Evolutionary conservation across 2,888 invertebrate species (phyloP), one percentile per base, ranked within the genome.

Genomic region (Bursaphelenchus okinawaensis): DNA sequence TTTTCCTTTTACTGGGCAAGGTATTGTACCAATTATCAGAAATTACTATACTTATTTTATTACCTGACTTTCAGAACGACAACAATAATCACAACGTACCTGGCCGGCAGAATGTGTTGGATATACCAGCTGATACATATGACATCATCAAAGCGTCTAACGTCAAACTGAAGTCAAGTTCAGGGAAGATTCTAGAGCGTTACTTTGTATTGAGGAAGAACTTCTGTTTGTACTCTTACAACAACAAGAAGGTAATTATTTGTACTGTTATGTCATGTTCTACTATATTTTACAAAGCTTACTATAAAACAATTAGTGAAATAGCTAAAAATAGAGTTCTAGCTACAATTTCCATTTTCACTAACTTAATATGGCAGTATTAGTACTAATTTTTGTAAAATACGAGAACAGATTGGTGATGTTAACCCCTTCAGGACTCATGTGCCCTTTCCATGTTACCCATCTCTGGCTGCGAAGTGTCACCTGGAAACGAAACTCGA

Each of bases 191-290:
- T 3, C 65, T 76, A 56, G 67, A 74, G 22, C 71, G 80, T 20
- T 82, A 70, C 60, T 75, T 79, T 62, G 78, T 75, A 19, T 69
- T 81, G 0, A 70, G 81, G n/a, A 72, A 74, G 63, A 75, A 81
- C 64, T 82, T 78, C 71, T 79, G 80, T 59, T 71, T 81, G 52
- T 81, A 82, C 66, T 77, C 81, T 0, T 82, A 82, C 61, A 58
- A 59, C 7, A 67, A 70, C 3, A 72, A 75, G 29, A 66, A 74
- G 61, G 80, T 80, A 40, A 40, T 40, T 56, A 23, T 24, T 62
- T 29, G 55, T n/a, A n/a, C n/a, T n/a, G n/a, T n/a, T n/a, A n/a
- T n/a, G n/a, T n/a, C n/a, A n/a, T n/a, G n/a, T n/a, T n/a, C n/a
- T n/a, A n/a, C 6, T n/a, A 1, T 40, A 40, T 4, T 40, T 40